A percentile compares a stretch with the other conserved stretches of the same genome.
phyloP scores from a whole-genome alignment of 2,888 invertebrate species.

The Ormia ochracea region DNA sequence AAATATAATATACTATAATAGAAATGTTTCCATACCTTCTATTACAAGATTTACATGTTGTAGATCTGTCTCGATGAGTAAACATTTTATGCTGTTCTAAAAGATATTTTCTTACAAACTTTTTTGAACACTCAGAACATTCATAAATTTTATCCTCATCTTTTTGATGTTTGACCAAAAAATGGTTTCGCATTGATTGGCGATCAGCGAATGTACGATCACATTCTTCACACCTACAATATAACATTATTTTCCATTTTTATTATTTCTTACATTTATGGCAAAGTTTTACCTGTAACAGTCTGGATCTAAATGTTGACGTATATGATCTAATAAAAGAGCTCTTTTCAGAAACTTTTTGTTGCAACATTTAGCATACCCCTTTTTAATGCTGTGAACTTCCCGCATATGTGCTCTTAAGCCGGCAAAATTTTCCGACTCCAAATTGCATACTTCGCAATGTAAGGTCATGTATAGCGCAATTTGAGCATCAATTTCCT shows the following conservation, averaged over 20 bases:
- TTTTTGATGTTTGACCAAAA: conserved; percentile 73
- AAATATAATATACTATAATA: conserved; percentile 53
- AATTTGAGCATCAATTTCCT: conserved; percentile 72
- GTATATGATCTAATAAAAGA: conserved; percentile 73
- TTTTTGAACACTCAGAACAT: conserved; percentile 74
- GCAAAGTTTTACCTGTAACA: conserved; percentile 41
- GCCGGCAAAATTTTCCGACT: conserved; percentile 61
- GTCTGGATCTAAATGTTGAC: conserved; percentile 73
- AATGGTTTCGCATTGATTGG: conserved; percentile 74
- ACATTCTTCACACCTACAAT: conserved; percentile 67
- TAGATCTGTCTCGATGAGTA: conserved; percentile 70
- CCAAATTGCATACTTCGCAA: conserved; percentile 71
- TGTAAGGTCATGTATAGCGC: conserved; percentile 72
- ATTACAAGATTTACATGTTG: conserved; percentile 72
- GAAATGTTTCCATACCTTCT: conserved; percentile 67
- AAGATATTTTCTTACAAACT: conserved; percentile 73
- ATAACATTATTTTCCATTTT: not conserved
- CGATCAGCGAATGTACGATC: conserved; percentile 69
- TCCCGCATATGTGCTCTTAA: conserved; percentile 61
- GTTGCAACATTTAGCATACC: conserved; percentile 73
- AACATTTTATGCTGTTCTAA: conserved; percentile 71
- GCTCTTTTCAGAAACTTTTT: conserved; percentile 73
- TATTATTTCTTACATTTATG: not conserved
- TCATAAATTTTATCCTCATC: conserved; percentile 72
- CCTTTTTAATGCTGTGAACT: conserved; percentile 66